Evolutionary conservation across 2,113 vertebrate genomes (phyloP), one percentile per base, ranked within the genome.

Genomic region (Chrysemys picta): DNA sequence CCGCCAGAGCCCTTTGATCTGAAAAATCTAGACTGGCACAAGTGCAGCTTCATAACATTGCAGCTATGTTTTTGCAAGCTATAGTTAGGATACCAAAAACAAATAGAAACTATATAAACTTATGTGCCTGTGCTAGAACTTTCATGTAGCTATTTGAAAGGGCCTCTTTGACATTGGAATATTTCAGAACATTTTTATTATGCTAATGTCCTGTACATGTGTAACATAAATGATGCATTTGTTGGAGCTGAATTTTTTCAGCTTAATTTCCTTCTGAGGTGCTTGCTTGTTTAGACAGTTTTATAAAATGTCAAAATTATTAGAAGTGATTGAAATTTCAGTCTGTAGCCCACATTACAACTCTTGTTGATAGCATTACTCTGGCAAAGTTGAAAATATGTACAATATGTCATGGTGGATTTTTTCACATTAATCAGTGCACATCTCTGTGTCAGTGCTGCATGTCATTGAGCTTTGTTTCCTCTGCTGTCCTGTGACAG

Each of bases 1-100:
- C 99, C 97, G 98, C 94, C 95, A 97, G 95, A 98, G 97, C 94
- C 91, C 98, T 99, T 99, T 99, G 99, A 99, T 99, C 98, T 98
- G 96, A 97, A 98, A 95, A 98, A 98, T 98, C 94, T 91, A 98
- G 98, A 97, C 98, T 98, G 98, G 98, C 98, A 98, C 97, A 98
- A 98, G 97, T 97, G 97, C 98, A 98, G 98, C 98, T 98, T 98
- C 98, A 98, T 98, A 98, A 98, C 98, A 96, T 97, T 94, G 96
- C 97, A 95, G 97, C 98, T 97, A 96, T 98, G 90, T 98, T 98
- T 98, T 97, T 98, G 97, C 92, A 97, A 91, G 97, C 97, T 95
- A 92, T 96, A 96, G 95, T 97, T 98, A 96, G 98, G 97, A 97
- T 96, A 98, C 97, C 95, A 97, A 97, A 72, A 98, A 97, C 96